Conservation (phyloP, 2,888 invertebrate species). For the Abrostola triplasia region DNA sequence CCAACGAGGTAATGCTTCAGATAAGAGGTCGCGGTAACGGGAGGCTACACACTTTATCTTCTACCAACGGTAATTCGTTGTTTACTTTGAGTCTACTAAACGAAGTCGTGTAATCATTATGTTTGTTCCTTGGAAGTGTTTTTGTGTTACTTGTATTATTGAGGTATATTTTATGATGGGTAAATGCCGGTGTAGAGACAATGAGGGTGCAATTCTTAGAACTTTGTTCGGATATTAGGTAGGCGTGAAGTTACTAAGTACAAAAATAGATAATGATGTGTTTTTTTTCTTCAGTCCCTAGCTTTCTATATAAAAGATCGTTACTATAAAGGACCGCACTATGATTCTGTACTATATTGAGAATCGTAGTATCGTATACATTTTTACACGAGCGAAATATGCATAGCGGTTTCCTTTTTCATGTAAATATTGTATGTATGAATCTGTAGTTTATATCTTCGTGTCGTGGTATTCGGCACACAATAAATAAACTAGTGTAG, state of each 20-base stretch:
- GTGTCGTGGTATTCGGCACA: slow-evolving; percentile 48
- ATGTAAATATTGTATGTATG: slow-evolving; percentile 33
- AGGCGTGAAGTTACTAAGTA: too few relatives aligned
- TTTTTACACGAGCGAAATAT: slow-evolving; percentile 11
- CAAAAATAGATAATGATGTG: too few relatives aligned
- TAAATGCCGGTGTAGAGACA: background rate
- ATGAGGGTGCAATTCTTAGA: background rate
- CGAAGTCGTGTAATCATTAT: slow-evolving; percentile 14
- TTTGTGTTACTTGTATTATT: slow-evolving; percentile 20
- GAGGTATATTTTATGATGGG: background rate
- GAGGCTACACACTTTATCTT: slow-evolving; percentile 60
- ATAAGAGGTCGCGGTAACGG: slow-evolving; percentile 67
- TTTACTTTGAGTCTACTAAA: slow-evolving; percentile 59
- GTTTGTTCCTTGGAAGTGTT: slow-evolving; percentile 22
- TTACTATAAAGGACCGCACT: background rate
- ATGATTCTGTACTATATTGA: background rate
- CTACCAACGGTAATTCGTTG: slow-evolving; percentile 62
- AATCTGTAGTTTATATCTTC: slow-evolving; percentile 25
- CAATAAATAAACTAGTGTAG: slow-evolving; percentile 45
- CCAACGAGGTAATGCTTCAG: slow-evolving; percentile 61
- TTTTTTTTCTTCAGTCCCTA: too few relatives aligned
- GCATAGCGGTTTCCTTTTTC: slow-evolving; percentile 15
- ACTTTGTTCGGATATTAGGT: too few relatives aligned
- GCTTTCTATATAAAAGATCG: background rate
- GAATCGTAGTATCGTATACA: background rate